phyloP scores from a whole-genome alignment of 2,113 vertebrate species.

The Pluvianellus socialis region DNA sequence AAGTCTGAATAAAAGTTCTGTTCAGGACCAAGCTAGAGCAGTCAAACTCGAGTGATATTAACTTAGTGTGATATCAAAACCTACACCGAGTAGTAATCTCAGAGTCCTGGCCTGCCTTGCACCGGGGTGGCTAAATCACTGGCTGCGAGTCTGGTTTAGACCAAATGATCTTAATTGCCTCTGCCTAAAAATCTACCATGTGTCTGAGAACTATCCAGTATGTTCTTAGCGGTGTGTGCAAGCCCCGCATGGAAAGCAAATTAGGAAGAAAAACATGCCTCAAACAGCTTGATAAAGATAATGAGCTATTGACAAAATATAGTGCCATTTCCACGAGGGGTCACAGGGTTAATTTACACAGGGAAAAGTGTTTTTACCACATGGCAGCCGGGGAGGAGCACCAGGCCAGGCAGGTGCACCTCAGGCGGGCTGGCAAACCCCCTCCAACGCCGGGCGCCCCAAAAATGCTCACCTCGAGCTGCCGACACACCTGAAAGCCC shows the following conservation, averaged over 20 bases:
- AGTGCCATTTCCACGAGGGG: not conserved
- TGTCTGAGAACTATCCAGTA: not conserved
- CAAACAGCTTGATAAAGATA: not conserved
- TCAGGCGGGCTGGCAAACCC: not conserved
- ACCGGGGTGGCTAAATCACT: not conserved
- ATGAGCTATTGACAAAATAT: not conserved
- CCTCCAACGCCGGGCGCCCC: accelerated
- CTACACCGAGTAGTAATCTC: not conserved
- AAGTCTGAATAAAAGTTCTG: not conserved
- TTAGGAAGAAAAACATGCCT: not conserved
- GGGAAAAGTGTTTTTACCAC: not conserved
- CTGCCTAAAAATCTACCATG: not conserved
- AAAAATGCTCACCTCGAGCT: not conserved
- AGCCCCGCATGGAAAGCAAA: not conserved
- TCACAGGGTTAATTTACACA: accelerated
- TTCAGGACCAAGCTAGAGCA: not conserved
- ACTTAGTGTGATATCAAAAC: accelerated
- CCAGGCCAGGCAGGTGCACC: accelerated
- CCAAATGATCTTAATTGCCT: not conserved
- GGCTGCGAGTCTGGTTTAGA: not conserved
- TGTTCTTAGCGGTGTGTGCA: not conserved
- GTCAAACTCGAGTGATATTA: not conserved
- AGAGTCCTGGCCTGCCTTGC: not conserved
- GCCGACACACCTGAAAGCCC: not conserved
- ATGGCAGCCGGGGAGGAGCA: not conserved